Percentiles rank a stretch among this genome's conserved stretches.
These are phyloP conservation scores for Nephrotoma guestfalica DNA, from an alignment of 2,888 invertebrate genomes.

Conservation along the genomic window DNA sequence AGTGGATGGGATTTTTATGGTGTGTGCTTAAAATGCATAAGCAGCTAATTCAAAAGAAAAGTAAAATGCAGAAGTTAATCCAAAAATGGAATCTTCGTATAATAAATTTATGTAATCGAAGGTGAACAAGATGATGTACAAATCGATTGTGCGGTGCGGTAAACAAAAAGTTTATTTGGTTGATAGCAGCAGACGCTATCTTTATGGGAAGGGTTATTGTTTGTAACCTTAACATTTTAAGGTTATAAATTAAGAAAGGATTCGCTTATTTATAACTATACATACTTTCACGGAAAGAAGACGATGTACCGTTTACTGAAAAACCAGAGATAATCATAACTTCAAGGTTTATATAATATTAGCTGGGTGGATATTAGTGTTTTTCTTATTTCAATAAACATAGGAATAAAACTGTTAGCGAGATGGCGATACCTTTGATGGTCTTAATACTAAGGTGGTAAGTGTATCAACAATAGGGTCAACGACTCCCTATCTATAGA, in stretches of 20 bases:
- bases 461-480: no score
- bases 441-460: no score
- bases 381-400: no score
- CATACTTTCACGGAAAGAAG: not conserved
- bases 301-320: not conserved
- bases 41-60: not conserved
- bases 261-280: not conserved
- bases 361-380: no score
- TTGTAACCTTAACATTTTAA: not conserved
- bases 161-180: not conserved
- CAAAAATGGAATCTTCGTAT: not conserved
- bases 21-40: not conserved
- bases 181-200: not conserved
- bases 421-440: no score
- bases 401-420: no score
- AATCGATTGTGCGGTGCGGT: not conserved
- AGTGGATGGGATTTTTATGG: not conserved
- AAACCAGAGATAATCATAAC: no score
- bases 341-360: no score
- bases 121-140: not conserved
- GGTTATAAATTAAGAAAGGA: not conserved
- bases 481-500: no score
- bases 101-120: not conserved
- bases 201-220: not conserved
- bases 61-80: not conserved